Evolutionary conservation across 2,797 vertebrate genomes (phyloP), one percentile per base, ranked within the genome.

Genomic region (Astyanax mexicanus): DNA sequence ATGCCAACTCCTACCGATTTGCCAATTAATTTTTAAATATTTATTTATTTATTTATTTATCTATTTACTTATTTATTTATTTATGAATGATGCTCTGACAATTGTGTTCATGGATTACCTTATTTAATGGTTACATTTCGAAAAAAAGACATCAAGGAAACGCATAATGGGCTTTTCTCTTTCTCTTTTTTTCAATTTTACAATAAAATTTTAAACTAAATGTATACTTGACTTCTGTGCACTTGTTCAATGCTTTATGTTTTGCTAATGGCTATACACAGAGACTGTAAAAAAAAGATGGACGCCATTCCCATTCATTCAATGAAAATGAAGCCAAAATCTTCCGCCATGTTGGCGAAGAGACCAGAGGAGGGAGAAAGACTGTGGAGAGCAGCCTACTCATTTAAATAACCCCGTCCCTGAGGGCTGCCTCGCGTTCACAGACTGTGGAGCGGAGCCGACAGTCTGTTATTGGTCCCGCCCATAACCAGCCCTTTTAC

Each of bases 131-230:
- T 90, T 91, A 89, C 83, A 87, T 90, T 91, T 87, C 86, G 86
- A 91, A 91, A 89, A 35, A 58, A 91, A 91, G 93, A 92, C 93
- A 93, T 92, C 83, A 91, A 92, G 90, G 90, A 92, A 92, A 91
- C 86, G 90, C 89, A 94, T 93, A 91, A 89, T 88, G 91, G 91
- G 91, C 92, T 94, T 94, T 93, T 94, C 91, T 93, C 92, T 93
- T 91, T 93, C 90, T 92, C 90, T 93, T 94, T 93, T 94, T 93
- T 94, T 94, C 93, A 94, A 94, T 94, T 94, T 94, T 94, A 93
- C 93, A 94, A 94, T 94, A 94, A 94, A 94, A 93, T 82, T 86
- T 91, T 83, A 92, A 94, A 94, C 88, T 90, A 88, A 91, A 88
- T 77, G 78, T 84, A 84, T 27, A 8, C 42, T 44, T 23, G n/a